Evolutionary conservation across 2,797 vertebrate species (phyloP), one percentile per base, ranked within the genome.

Genomic region (Crocodylus rhombifer): DNA sequence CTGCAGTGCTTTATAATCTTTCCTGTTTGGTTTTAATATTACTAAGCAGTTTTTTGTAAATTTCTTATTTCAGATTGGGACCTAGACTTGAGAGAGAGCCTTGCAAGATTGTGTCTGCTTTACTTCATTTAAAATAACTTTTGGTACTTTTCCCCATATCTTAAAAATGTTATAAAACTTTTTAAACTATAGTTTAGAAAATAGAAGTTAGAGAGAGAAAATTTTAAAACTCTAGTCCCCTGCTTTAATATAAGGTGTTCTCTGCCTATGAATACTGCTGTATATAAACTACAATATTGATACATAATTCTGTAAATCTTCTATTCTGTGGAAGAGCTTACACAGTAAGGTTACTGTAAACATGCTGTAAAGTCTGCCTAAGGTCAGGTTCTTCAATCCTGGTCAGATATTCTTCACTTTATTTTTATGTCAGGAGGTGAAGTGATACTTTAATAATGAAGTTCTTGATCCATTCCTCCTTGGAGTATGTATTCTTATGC

Each of bases 91-190:
- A 1, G 56, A 80, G 58, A 20, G 17, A 96, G 78, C 86, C 65
- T 36, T 76, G n/a, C 51, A 78, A 84, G 42, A 61, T 83, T 87
- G 82, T 33, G 77, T 87, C 33, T 64, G 58, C 20, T 21, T 15
- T 62, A 82, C 23, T 91, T 30, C 11, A 55, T 86, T 93, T 77
- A 86, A 84, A 93, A 91, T 89, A 78, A 94, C 57, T 86, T 88
- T 57, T 2, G 1, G 2, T 21, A 15, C 80, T 90, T 84, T 86
- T 25, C 64, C 61, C n/a, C 58, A 30, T 79, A 10, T 63, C 71
- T 77, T 77, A 86, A 30, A 30, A 3, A 63, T 73, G 26, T 63
- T 85, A 94, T 90, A 86, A 95, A 92, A 91, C 1, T 86, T 36
- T 61, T 63, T 61, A 18, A 80, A 86, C n/a, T 33, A 79, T 83